These are phyloP conservation scores for Lates japonicus DNA, from an alignment of 2,797 vertebrate genomes.

Conservation along the genomic window DNA sequence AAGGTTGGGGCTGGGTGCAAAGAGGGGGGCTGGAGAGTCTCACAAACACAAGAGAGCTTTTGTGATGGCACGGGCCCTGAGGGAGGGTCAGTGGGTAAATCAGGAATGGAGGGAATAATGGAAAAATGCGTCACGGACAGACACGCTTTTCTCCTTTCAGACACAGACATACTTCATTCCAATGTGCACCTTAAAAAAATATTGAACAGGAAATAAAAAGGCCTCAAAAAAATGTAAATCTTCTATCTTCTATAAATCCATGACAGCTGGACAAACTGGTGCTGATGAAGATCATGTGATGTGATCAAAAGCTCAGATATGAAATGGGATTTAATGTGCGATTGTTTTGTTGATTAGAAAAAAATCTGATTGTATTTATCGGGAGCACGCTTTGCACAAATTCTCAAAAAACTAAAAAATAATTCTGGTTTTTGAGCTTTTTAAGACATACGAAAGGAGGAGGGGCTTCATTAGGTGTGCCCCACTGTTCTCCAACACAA, in stretches of 20 bases:
- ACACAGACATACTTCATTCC: background rate
- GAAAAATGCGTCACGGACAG: background rate
- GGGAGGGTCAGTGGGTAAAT: conserved; percentile 23
- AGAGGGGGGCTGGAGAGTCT: background rate
- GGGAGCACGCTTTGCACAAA: background rate
- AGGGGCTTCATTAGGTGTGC: conserved; percentile 13
- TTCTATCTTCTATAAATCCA: background rate
- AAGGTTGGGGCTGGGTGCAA: background rate
- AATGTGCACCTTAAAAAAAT: background rate
- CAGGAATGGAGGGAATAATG: background rate
- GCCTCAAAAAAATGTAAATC: background rate
- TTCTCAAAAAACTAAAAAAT: background rate
- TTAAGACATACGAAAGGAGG: background rate
- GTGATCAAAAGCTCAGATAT: background rate
- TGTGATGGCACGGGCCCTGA: conserved; percentile 43
- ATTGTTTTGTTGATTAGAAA: too few species aligned
- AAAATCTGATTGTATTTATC: background rate
- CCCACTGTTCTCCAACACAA: conserved; percentile 14
- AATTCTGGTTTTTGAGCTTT: background rate
- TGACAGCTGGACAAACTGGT: background rate
- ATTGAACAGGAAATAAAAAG: background rate
- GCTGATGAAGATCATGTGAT: background rate
- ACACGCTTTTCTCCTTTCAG: background rate
- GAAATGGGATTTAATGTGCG: background rate
- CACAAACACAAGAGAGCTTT: conserved; percentile 52